Evolutionary conservation across 2,113 vertebrate species (phyloP).

Genomic region (Vireo altiloquus): DNA sequence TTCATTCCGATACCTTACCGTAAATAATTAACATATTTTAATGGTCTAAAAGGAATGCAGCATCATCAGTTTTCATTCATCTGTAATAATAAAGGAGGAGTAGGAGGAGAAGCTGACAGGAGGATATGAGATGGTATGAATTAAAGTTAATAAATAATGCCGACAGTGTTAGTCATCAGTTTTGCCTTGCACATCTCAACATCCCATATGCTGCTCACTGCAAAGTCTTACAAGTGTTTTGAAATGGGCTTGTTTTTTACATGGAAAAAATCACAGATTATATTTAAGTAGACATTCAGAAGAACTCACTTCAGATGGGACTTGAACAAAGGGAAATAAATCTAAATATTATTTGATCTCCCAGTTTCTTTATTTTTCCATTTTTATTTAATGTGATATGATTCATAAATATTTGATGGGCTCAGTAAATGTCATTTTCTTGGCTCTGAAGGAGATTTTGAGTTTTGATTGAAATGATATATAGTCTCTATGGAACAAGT

Average conservation of each 20-base stretch:
- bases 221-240: background rate
- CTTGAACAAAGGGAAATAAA: background rate
- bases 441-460: background rate
- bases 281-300: background rate
- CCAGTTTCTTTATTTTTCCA: background rate
- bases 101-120: background rate
- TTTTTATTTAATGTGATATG: constrained; percentile 7
- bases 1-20: fast-evolving
- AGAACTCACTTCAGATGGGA: background rate
- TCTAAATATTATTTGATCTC: background rate
- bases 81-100: constrained; percentile 1
- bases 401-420: background rate
- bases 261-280: fast-evolving
- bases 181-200: background rate
- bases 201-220: background rate
- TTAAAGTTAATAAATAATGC: constrained; percentile 47
- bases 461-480: background rate
- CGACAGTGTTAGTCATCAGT: constrained; percentile 19
- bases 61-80: constrained; percentile 25
- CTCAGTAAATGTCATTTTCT: constrained; percentile 18
- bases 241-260: background rate
- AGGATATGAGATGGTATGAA: constrained; percentile 31
- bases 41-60: constrained; percentile 30
- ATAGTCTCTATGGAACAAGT: background rate
- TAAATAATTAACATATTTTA: constrained; percentile 47